Evolutionary conservation across 1,140 invertebrate genomes (phyloP).

Genomic region (Pissodes strobi): DNA sequence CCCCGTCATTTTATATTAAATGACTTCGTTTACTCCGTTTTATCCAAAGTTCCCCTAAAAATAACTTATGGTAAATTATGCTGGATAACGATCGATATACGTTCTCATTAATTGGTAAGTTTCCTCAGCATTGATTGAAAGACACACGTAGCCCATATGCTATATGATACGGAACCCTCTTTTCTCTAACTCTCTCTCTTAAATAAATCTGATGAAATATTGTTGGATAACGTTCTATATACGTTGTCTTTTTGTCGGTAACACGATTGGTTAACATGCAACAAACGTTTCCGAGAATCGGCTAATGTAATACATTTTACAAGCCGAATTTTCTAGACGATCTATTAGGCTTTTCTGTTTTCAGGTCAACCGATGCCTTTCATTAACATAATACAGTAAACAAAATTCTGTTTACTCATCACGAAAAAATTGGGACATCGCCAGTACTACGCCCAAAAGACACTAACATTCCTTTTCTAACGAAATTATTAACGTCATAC

Average conservation of each 20-base stretch:
- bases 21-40: too few species aligned
- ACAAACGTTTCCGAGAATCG: slow-evolving; percentile 12
- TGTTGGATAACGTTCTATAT: slow-evolving; percentile 4
- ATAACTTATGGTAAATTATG: too few species aligned
- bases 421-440: slow-evolving; percentile 24
- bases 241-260: slow-evolving; percentile 1
- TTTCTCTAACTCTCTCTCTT: background rate
- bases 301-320: slow-evolving; percentile 20
- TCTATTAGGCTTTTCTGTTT: slow-evolving; percentile 18
- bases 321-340: slow-evolving; percentile 31
- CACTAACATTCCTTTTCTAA: slow-evolving; percentile 19
- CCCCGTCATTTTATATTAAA: too few species aligned
- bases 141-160: too few species aligned
- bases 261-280: slow-evolving; percentile 24
- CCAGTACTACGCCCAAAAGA: slow-evolving; percentile 16
- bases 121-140: too few species aligned
- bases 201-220: slow-evolving; percentile 27
- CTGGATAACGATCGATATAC: too few species aligned
- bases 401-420: slow-evolving; percentile 22
- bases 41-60: too few species aligned
- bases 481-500: background rate
- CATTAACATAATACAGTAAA: slow-evolving; percentile 32
- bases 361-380: slow-evolving; percentile 23
- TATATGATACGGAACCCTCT: too few species aligned
- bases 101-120: too few species aligned